These are phyloP conservation scores for Hypanus sabinus DNA, from an alignment of 2,113 vertebrate genomes.

Conservation along the genomic window DNA sequence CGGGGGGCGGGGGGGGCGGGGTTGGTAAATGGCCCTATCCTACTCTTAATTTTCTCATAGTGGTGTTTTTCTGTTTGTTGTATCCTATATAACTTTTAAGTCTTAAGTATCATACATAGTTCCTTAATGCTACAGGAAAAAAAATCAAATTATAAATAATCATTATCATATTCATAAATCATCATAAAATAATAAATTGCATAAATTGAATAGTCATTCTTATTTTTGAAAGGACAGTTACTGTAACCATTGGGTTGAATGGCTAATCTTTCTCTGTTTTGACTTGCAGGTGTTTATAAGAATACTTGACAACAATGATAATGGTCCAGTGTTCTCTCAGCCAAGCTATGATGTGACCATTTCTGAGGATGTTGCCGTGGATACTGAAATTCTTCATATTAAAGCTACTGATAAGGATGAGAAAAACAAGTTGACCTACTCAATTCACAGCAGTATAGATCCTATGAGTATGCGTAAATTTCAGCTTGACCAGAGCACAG, in stretches of 20 bases:
- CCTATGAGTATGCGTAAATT: slow-evolving; percentile 79
- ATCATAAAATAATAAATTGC: not conserved
- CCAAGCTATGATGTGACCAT: slow-evolving; percentile 78
- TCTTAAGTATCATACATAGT: not conserved
- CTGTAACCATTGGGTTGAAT: not conserved
- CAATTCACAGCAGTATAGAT: slow-evolving; percentile 83
- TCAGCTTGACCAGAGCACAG: slow-evolving; percentile 73
- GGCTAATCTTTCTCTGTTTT: slow-evolving; percentile 37
- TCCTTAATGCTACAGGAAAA: not conserved
- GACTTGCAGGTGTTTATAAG: slow-evolving; percentile 75
- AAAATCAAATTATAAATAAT: not conserved
- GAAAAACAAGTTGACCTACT: slow-evolving; percentile 79
- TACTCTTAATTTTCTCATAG: no score
- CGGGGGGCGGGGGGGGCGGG: no score
- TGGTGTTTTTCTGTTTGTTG: not conserved
- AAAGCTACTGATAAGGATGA: slow-evolving; percentile 86
- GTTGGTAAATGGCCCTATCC: no score
- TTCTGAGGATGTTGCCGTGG: slow-evolving; percentile 78
- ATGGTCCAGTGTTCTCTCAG: slow-evolving; percentile 84
- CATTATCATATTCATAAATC: no score
- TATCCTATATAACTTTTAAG: not conserved
- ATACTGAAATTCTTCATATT: slow-evolving; percentile 84
- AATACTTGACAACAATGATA: slow-evolving; percentile 92
- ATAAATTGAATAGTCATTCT: not conserved
- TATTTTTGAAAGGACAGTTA: slow-evolving; percentile 4